These are phyloP conservation scores for Anastrepha obliqua DNA, from an alignment of 1,140 invertebrate species.

Conservation along the genomic window DNA sequence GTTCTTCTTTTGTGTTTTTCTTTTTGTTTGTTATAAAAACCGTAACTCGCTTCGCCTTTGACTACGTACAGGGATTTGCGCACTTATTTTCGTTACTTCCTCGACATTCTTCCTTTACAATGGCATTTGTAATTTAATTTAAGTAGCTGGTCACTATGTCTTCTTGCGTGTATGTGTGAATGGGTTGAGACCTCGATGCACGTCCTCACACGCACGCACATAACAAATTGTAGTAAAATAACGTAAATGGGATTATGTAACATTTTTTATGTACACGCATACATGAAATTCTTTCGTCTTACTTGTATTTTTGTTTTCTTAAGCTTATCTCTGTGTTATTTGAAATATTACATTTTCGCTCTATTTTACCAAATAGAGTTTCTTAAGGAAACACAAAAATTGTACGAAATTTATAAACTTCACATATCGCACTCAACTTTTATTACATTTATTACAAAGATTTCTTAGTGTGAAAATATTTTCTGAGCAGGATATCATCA, in stretches of 20 bases:
- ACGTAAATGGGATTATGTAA: not conserved
- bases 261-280: not conserved
- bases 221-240: slow-evolving; percentile 3
- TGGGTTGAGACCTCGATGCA: not conserved
- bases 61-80: slow-evolving; percentile 22
- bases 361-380: not conserved
- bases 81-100: slow-evolving; percentile 34
- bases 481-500: too few species aligned
- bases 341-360: slow-evolving; percentile 14
- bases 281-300: slow-evolving; percentile 22
- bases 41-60: not conserved
- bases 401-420: slow-evolving; percentile 19
- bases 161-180: not conserved
- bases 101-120: slow-evolving; percentile 14
- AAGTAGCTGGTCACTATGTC: slow-evolving; percentile 28
- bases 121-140: slow-evolving; percentile 52
- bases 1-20: not conserved
- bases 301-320: not conserved
- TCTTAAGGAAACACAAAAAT: not conserved
- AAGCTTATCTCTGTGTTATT: not conserved
- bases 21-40: not conserved
- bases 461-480: too few species aligned
- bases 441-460: not conserved
- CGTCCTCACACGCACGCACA: not conserved
- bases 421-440: not conserved